phyloP scores from a whole-genome alignment of 2,888 invertebrate species.

The Sepiola atlantica region DNA sequence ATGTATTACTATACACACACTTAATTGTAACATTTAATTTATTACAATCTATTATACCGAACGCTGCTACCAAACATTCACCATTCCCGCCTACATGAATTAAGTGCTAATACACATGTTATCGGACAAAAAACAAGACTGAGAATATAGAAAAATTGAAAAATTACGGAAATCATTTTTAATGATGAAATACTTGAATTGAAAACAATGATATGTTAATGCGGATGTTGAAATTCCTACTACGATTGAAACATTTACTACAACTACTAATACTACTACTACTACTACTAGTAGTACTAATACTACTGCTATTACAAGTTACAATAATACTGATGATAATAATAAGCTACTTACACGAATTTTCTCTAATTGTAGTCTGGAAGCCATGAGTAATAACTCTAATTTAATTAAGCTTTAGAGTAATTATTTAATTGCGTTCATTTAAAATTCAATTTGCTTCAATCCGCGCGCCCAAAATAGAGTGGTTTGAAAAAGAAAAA shows the following conservation, averaged over 20 bases:
- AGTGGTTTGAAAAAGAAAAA: constrained; percentile 24
- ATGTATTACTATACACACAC: too few relatives aligned
- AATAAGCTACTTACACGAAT: background rate
- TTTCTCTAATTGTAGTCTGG: background rate
- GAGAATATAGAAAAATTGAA: background rate
- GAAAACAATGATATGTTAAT: too few relatives aligned
- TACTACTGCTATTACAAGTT: too few relatives aligned
- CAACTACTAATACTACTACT: background rate
- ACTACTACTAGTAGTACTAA: too few relatives aligned
- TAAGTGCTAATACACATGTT: too few relatives aligned
- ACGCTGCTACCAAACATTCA: too few relatives aligned
- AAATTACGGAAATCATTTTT: background rate
- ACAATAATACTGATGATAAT: background rate
- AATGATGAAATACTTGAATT: background rate
- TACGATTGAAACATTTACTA: too few relatives aligned
- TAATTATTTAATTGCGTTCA: constrained; percentile 32
- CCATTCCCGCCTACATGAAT: too few relatives aligned
- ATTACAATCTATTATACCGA: too few relatives aligned
- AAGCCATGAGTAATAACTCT: constrained; percentile 32
- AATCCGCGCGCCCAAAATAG: background rate
- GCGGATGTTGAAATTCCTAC: too few relatives aligned
- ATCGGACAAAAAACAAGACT: background rate
- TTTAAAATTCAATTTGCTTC: constrained; percentile 32
- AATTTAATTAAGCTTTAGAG: constrained; percentile 17
- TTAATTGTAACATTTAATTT: too few relatives aligned